Percentiles rank a stretch among this genome's conserved stretches.
Evolutionary conservation across 2,797 vertebrate genomes (phyloP).

Genomic region (Gallinago stenura): DNA sequence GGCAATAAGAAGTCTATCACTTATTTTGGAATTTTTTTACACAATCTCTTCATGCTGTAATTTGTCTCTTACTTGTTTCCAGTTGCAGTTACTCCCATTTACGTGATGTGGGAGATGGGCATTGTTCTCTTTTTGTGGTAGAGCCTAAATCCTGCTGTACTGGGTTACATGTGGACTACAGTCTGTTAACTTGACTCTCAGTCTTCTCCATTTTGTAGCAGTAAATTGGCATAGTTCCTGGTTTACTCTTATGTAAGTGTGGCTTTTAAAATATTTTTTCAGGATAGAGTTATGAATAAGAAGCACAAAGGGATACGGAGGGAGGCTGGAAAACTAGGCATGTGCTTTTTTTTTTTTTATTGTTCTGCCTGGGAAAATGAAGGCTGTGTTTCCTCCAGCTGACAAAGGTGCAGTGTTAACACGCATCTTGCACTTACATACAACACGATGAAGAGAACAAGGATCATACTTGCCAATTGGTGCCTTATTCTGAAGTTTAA

Average conservation of each 20-base stretch:
- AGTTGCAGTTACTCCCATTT: neutral
- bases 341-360: neutral
- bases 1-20: neutral
- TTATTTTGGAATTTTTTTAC: neutral
- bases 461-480: constrained; percentile 3
- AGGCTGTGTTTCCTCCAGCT: neutral
- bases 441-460: neutral
- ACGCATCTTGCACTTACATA: neutral
- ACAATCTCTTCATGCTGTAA: neutral
- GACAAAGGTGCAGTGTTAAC: neutral
- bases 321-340: neutral
- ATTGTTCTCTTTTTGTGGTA: neutral
- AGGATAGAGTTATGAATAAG: neutral
- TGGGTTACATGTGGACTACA: neutral
- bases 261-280: neutral
- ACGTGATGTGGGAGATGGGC: neutral
- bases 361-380: neutral
- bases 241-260: neutral
- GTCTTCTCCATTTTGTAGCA: neutral
- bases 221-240: neutral
- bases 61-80: neutral
- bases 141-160: neutral
- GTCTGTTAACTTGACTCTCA: neutral
- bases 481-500: constrained; percentile 46
- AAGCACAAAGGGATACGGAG: constrained; percentile 10